Base-by-base conservation (phyloP, 2,797 vertebrate species). In the Neosalanx taihuensis region DNA sequence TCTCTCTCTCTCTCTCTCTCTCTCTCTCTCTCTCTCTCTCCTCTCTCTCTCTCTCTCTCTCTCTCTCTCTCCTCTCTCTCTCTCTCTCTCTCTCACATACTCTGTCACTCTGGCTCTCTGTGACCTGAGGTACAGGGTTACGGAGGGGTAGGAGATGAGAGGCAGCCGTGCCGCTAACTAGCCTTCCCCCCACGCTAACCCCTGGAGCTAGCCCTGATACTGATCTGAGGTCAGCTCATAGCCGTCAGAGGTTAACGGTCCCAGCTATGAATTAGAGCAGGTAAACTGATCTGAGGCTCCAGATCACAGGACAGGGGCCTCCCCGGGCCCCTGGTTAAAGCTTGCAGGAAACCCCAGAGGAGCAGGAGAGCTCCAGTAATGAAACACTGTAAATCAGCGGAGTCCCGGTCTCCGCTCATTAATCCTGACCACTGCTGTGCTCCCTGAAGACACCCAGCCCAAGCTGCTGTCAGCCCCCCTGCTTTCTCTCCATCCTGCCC, bases 301-400 rank as follows among this genome's bases (percentile, higher is more conserved):
- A 60, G 58, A 60, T 60, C 58, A 26, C 58, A 60, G 20, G 58
- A 60, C 58, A 6, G 17, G 17, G 18, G 10, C 58, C 58, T 60
- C 12, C 23, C 20, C 26, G 7, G 23, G 23, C 58, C 58, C 58
- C 58, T 60, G 58, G 4, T 23, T 23, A 67, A 53, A 74, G 64
- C 76, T 79, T 67, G 33, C 10, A 62, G 76, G 80, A 73, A 87
- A 61, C n/a, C 69, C 51, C 60, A 69, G 31, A 49, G 76, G 75
- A 20, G 81, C 72, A 79, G 73, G 75, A 66, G 70, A 86, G 80
- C 30, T 77, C 67, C 72, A 75, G 79, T 89, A 90, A 91, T 89
- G 83, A 89, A 87, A 56, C 81, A 78, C 83, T 84, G 84, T 90
- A 90, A 90, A 89, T 90, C 84, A 85, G 79, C 59, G 79, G 62